Evolutionary conservation across 2,888 invertebrate genomes (phyloP).

Genomic region (Dryadula phaetusa): DNA sequence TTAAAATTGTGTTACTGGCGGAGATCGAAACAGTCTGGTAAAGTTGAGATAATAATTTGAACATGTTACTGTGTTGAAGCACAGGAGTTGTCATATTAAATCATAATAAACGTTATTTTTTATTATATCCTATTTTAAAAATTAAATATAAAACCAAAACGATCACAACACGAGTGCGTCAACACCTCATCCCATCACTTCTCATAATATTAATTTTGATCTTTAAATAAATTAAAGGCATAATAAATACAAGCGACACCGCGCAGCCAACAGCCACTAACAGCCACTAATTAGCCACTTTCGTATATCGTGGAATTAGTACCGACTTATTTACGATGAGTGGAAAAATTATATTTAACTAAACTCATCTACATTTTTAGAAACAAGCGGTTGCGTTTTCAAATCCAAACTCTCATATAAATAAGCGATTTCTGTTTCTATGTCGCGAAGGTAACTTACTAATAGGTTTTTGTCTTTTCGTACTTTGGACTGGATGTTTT

Average conservation of each 20-base stretch:
- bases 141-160: too few species aligned
- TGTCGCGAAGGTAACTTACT: too few species aligned
- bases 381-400: background rate
- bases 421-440: background rate
- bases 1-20: too few species aligned
- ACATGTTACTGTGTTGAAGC: too few species aligned
- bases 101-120: too few species aligned
- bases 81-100: too few species aligned
- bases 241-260: background rate
- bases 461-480: background rate
- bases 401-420: background rate
- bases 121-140: too few species aligned
- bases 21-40: too few species aligned
- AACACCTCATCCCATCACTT: too few species aligned
- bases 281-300: slow-evolving; percentile 6
- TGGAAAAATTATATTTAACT: slow-evolving; percentile 12
- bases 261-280: background rate
- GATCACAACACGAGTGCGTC: background rate
- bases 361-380: slow-evolving; percentile 8
- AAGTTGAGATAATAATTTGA: too few species aligned
- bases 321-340: slow-evolving; percentile 5
- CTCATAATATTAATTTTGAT: background rate
- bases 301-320: slow-evolving; percentile 16
- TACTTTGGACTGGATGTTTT: too few species aligned
- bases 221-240: background rate